Evolutionary conservation across 2,797 vertebrate genomes (phyloP).

Genomic region (Diplodus sargus): DNA sequence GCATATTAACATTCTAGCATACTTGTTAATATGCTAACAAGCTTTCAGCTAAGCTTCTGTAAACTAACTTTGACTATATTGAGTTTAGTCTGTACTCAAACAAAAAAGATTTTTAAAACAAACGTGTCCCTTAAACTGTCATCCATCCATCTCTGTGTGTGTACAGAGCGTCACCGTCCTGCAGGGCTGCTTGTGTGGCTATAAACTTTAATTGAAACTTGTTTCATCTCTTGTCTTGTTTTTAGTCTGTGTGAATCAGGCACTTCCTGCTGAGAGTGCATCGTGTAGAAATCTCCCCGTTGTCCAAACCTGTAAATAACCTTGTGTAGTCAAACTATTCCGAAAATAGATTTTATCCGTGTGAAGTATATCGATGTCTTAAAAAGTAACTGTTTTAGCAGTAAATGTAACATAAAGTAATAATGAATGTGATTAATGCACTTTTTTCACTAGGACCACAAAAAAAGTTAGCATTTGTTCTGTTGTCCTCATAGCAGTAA

Average conservation of each 20-base stretch:
- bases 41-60: too few relatives aligned
- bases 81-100: too few relatives aligned
- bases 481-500: constrained; percentile 50
- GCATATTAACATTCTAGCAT: too few relatives aligned
- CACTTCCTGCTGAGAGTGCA: constrained; percentile 30
- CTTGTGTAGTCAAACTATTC: constrained; percentile 51
- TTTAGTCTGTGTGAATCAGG: constrained; percentile 30
- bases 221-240: constrained; percentile 43
- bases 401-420: constrained; percentile 62
- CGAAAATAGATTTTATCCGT: constrained; percentile 47
- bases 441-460: constrained; percentile 67
- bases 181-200: constrained; percentile 47
- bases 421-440: constrained; percentile 76
- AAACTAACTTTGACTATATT: too few relatives aligned
- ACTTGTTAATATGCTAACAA: too few relatives aligned
- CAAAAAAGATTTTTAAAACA: too few relatives aligned
- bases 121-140: neutral
- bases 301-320: constrained; percentile 70
- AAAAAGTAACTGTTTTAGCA: constrained; percentile 61
- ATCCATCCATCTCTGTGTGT: neutral
- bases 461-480: constrained; percentile 42
- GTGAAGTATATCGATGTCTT: constrained; percentile 69
- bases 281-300: constrained; percentile 30
- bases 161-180: neutral
- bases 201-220: neutral